These are phyloP conservation scores for Cygnus atratus DNA, from an alignment of 2,113 vertebrate genomes.

Conservation along the genomic window DNA sequence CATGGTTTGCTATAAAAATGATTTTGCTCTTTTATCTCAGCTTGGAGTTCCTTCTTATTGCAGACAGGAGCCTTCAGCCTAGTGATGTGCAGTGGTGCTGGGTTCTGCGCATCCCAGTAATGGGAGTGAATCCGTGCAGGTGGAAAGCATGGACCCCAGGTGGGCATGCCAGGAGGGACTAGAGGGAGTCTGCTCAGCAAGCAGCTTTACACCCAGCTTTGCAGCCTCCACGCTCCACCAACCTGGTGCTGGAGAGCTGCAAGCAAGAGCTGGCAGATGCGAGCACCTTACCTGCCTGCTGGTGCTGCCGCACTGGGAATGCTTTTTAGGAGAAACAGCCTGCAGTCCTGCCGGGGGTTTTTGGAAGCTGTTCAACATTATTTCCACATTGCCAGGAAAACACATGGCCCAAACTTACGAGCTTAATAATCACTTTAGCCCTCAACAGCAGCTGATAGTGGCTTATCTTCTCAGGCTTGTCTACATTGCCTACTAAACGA, in stretches of 20 bases:
- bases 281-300: neutral
- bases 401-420: constrained; percentile 40
- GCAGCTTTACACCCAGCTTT: neutral
- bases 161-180: neutral
- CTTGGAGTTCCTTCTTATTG: neutral
- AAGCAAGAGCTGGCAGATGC: neutral
- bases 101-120: neutral
- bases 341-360: constrained; percentile 6
- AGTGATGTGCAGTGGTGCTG: neutral
- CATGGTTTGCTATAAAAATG: neutral
- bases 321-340: constrained; percentile 36
- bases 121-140: neutral
- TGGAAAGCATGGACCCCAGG: neutral
- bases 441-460: constrained; percentile 52
- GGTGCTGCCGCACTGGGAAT: neutral
- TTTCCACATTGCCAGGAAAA: constrained; percentile 46
- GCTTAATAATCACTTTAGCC: constrained; percentile 65
- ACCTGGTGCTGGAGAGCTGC: neutral
- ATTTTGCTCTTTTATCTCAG: neutral
- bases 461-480: constrained; percentile 67
- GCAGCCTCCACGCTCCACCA: neutral
- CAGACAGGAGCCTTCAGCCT: neutral
- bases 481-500: constrained; percentile 54
- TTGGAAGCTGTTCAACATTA: constrained; percentile 36
- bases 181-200: neutral